phyloP scores from a whole-genome alignment of 1,140 invertebrate species.

The Heliothis virescens region DNA sequence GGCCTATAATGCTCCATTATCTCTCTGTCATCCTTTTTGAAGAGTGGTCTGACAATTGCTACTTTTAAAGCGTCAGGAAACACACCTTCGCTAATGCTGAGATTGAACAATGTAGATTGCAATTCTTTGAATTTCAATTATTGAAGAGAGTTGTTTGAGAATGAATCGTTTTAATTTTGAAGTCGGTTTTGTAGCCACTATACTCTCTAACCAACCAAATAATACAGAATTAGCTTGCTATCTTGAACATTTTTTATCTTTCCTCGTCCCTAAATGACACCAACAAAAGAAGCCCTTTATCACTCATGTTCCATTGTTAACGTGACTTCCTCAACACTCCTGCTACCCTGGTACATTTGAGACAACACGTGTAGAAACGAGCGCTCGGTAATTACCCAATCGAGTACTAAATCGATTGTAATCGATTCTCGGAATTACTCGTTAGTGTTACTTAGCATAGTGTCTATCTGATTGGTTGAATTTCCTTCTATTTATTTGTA shows the following conservation, averaged over 20 bases:
- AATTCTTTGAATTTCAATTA: not conserved
- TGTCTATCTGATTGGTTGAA: no score
- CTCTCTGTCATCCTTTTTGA: no score
- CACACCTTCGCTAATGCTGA: no score
- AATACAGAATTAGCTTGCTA: no score
- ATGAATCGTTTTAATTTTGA: not conserved
- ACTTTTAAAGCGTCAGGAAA: no score
- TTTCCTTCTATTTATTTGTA: no score
- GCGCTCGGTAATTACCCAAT: conserved; percentile 14
- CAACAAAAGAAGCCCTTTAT: not conserved
- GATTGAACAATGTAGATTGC: not conserved
- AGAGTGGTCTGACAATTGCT: no score
- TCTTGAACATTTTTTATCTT: no score
- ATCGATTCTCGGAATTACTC: conserved; percentile 16
- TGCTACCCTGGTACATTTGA: not conserved
- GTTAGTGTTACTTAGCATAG: not conserved
- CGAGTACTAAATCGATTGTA: conserved; percentile 6
- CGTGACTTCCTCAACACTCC: not conserved
- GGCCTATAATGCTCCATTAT: no score
- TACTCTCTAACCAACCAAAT: no score
- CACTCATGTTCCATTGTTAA: not conserved
- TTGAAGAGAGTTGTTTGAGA: not conserved
- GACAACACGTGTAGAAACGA: not conserved
- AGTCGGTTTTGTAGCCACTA: no score
- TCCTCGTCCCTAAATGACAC: not conserved